Evolutionary conservation across 2,888 invertebrate species (phyloP), one percentile per base, ranked within the genome.

Genomic region (Callyntrura guangdongensis): DNA sequence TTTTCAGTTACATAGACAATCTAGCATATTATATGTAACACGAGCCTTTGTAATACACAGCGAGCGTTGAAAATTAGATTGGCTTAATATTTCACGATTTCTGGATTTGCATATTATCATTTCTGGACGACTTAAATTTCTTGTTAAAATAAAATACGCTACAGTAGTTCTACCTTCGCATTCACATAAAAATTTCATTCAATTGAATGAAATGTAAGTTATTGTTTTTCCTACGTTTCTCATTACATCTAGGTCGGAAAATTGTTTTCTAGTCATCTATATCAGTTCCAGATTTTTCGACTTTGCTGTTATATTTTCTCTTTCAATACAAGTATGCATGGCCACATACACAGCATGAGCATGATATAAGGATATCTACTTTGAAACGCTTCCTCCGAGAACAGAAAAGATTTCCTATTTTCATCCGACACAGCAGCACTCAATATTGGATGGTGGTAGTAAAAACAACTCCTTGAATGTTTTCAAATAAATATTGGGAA

Each of bases 81-180:
- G 56, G 56, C 56, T 56, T 56, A 56, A 56, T 56, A 17, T 56
- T 56, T 56, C 17, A 56, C 17, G 56, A 56, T 56, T 56, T 56
- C 14, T 56, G 17, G 56, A 56, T 56, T 56, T n/a, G 56, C 56
- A 56, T n/a, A 56, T 56, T 17, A n/a, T 56, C 17, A 56, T 17
- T 0, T 56, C 17, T n/a, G 1, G 14, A 0, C 56, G 4, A 12
- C n/a, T n/a, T 56, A 56, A 56, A 56, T 56, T 56, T 0, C n/a
- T 56, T 5, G 14, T n/a, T 12, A 56, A n/a, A 56, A 56, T n/a
- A n/a, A 12, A 14, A 56, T 4, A 56, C 14, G 4, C 14, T 56
- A 56, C 56, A 56, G n/a, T 0, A 56, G 5, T 56, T 56, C 14
- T 17, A 56, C n/a, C n/a, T 53, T 53, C 53, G 5, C 53, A 11